Base-by-base conservation (phyloP, 1,140 invertebrate genomes). In the Drosophila nasuta region DNA sequence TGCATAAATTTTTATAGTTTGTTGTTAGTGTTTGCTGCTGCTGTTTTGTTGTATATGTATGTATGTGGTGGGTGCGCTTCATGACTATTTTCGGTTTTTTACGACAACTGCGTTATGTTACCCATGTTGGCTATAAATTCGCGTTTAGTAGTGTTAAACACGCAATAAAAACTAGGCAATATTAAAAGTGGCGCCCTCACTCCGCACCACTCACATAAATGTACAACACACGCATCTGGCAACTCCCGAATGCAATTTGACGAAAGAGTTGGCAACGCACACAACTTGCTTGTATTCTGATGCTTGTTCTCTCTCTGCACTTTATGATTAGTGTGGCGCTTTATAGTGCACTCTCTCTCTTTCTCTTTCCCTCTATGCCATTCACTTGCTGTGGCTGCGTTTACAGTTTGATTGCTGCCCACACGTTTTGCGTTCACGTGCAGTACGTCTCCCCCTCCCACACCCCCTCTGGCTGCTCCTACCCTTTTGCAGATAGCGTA, bases 101-200 rank as follows among this genome's bases (percentile, higher is more conserved):
- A 80, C 81, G 85, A 86, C 85, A 77, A 89, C 75, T 78, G 81
- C 80, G 77, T 87, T 88, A 87, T 88, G 83, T 74, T 88, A 77
- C 83, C 83, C 83, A 87, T 85, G 86, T 86, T 81, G 81, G 81
- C 82, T 73, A 90, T 89, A 79, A 86, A 79, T 68, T 86, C 69
- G 75, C 73, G 60, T 89, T 89, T 90, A 90, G 79, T 89, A 79
- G 86, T 89, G 86, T 86, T 89, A 86, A 91, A 83, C 88, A 91
- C 80, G 87, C 82, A 67, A 89, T 88, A 88, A 86, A 85, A 77
- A 52, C 65, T 51, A 69, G 57, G 60, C 56, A 75, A 77, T 73
- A 77, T 77, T 76, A 49, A 62, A 46, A 67, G 63, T 56, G 52
- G 77, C 65, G 49, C 71, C 71, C 71, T 65, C 71, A 45, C 64